A percentile compares a stretch with the other conserved stretches of the same genome.
Evolutionary conservation across 2,797 vertebrate species (phyloP).

Genomic region (Arvicola amphibius): DNA sequence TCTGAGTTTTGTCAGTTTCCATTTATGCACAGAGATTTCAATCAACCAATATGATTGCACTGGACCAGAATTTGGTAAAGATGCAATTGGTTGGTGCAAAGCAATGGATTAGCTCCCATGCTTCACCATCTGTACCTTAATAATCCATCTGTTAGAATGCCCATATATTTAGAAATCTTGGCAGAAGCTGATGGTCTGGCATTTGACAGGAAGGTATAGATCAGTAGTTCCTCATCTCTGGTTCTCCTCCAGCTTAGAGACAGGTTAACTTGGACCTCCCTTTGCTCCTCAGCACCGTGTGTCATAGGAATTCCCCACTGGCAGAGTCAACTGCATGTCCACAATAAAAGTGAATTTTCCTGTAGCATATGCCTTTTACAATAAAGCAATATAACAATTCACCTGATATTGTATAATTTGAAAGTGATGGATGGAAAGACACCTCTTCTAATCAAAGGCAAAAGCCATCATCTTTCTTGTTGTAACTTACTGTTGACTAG

Average conservation of each 20-base stretch:
- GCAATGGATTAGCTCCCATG: not conserved
- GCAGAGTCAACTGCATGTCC: constrained; percentile 52
- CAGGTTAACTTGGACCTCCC: not conserved
- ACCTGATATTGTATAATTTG: constrained; percentile 70
- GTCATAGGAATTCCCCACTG: constrained; percentile 5
- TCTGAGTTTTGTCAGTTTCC: constrained; percentile 21
- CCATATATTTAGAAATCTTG: not conserved
- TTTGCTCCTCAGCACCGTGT: constrained; percentile 1
- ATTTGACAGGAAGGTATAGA: constrained; percentile 1
- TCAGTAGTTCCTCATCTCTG: not conserved
- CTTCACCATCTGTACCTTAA: not conserved
- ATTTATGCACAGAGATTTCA: not conserved
- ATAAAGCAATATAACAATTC: constrained; percentile 63
- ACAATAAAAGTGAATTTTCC: constrained; percentile 61
- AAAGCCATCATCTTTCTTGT: constrained; percentile 90
- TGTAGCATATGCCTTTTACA: constrained; percentile 59
- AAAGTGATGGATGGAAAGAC: constrained; percentile 80
- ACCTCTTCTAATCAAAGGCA: constrained; percentile 91
- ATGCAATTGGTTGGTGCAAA: not conserved
- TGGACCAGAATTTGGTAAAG: not conserved
- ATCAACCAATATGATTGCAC: not conserved
- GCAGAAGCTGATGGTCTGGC: not conserved
- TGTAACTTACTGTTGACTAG: constrained; percentile 89
- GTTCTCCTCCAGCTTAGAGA: not conserved
- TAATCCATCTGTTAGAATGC: not conserved